phyloP scores from a whole-genome alignment of 1,140 invertebrate genomes.

The Zaprionus africanus region DNA sequence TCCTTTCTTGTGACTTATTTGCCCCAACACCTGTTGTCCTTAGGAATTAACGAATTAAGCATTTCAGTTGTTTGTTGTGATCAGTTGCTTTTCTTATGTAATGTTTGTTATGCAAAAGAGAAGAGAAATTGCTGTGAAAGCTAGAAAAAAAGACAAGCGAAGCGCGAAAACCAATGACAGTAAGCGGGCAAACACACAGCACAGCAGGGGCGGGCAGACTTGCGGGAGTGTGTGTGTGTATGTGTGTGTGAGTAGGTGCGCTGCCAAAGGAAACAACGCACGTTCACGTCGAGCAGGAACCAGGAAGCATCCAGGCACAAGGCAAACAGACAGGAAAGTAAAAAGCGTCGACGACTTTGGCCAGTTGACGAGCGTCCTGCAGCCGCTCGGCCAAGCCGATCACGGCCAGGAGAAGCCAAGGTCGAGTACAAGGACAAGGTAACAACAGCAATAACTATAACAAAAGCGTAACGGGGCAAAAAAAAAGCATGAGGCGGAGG shows the following conservation, averaged over 20 bases:
- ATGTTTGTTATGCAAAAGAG: slow-evolving; percentile 21
- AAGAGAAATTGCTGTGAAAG: slow-evolving; percentile 7
- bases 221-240: neutral
- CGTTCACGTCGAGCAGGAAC: slow-evolving; percentile 75
- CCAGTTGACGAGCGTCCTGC: slow-evolving; percentile 36
- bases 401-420: slow-evolving; percentile 12
- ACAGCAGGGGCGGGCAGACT: slow-evolving; percentile 49
- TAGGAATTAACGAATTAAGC: slow-evolving; percentile 15
- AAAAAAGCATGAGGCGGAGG: neutral
- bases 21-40: slow-evolving; percentile 26
- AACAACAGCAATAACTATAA: slow-evolving; percentile 70
- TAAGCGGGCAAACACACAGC: slow-evolving; percentile 48
- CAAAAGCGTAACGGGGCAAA: slow-evolving; percentile 49
- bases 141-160: slow-evolving; percentile 13
- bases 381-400: slow-evolving; percentile 9
- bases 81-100: neutral
- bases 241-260: slow-evolving; percentile 14
- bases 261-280: slow-evolving; percentile 67
- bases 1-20: neutral
- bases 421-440: slow-evolving; percentile 73
- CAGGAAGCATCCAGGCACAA: slow-evolving; percentile 73
- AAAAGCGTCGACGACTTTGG: slow-evolving; percentile 43
- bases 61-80: neutral
- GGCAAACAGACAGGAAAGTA: slow-evolving; percentile 71
- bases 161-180: slow-evolving; percentile 25